A percentile compares a stretch with the other conserved stretches of the same genome.
Evolutionary conservation across 2,113 vertebrate genomes (phyloP).

Genomic region (Osmerus mordax): DNA sequence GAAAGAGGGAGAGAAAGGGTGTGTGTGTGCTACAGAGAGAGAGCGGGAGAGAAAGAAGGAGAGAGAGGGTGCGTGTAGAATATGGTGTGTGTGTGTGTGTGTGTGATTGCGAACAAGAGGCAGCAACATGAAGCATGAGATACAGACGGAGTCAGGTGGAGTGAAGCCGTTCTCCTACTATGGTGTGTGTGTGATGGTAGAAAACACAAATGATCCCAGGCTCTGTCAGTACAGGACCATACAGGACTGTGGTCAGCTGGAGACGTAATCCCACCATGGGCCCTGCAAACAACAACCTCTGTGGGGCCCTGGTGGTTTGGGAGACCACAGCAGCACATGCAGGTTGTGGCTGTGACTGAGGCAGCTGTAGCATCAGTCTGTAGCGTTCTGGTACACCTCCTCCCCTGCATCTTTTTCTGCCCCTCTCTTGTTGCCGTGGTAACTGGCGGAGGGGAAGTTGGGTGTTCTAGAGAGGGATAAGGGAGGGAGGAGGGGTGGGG

Average conservation of each 20-base stretch:
- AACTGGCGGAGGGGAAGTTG: conserved; percentile 64
- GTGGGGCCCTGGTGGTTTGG: no score
- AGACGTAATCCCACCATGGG: no score
- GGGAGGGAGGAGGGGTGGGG: conserved; percentile 23
- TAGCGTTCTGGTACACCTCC: conserved; percentile 7
- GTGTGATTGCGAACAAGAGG: no score
- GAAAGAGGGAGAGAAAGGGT: no score
- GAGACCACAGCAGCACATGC: background rate
- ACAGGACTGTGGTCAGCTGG: no score
- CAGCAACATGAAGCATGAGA: no score
- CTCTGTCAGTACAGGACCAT: no score
- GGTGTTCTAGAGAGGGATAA: conserved; percentile 43
- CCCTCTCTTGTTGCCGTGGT: conserved; percentile 72
- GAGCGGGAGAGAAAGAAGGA: background rate
- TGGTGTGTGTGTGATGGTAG: no score
- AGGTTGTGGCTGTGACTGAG: background rate
- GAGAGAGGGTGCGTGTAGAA: background rate
- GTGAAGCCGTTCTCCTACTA: no score
- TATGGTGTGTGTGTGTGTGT: background rate
- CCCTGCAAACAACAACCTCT: no score
- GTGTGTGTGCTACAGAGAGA: background rate
- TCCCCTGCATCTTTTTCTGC: conserved; percentile 53
- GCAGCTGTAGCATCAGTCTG: background rate
- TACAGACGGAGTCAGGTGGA: no score
- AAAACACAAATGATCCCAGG: no score